phyloP scores from a whole-genome alignment of 2,797 vertebrate species.

The Ptychadena robeensis region DNA sequence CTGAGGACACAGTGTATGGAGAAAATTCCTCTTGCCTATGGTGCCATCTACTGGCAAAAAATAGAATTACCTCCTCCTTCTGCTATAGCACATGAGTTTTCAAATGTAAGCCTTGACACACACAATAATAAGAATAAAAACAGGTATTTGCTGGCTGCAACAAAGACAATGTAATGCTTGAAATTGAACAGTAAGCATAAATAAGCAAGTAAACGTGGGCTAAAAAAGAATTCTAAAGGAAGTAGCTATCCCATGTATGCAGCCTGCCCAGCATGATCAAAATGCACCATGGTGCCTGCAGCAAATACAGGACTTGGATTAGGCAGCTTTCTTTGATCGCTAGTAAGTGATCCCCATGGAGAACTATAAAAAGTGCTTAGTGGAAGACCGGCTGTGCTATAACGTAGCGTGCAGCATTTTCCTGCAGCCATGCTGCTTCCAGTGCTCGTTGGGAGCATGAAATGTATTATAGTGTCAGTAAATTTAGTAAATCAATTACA shows the following conservation, averaged over 20 bases:
- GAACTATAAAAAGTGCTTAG: slow-evolving; percentile 9
- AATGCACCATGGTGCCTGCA: slow-evolving; percentile 4
- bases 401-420: slow-evolving; percentile 3
- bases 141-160: neutral
- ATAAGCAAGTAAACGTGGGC: neutral
- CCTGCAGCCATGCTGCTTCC: neutral
- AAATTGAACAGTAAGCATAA: neutral
- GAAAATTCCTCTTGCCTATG: slow-evolving; percentile 78
- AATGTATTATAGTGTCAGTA: neutral
- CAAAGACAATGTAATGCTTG: neutral
- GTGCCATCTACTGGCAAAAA: slow-evolving; percentile 78
- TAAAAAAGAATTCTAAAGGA: neutral
- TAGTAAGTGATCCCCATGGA: slow-evolving; percentile 4
- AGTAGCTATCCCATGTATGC: neutral
- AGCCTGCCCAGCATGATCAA: neutral
- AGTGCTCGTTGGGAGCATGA: neutral
- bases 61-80: neutral
- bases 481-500: neutral
- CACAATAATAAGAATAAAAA: slow-evolving; percentile 20
- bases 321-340: slow-evolving; percentile 6
- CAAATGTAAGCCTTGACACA: neutral
- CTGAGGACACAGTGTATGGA: slow-evolving; percentile 21
- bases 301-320: slow-evolving; percentile 4
- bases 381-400: slow-evolving; percentile 1
- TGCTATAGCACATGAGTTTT: neutral